Evolutionary conservation across 2,113 vertebrate species (phyloP).

Genomic region (Alethe diademata): DNA sequence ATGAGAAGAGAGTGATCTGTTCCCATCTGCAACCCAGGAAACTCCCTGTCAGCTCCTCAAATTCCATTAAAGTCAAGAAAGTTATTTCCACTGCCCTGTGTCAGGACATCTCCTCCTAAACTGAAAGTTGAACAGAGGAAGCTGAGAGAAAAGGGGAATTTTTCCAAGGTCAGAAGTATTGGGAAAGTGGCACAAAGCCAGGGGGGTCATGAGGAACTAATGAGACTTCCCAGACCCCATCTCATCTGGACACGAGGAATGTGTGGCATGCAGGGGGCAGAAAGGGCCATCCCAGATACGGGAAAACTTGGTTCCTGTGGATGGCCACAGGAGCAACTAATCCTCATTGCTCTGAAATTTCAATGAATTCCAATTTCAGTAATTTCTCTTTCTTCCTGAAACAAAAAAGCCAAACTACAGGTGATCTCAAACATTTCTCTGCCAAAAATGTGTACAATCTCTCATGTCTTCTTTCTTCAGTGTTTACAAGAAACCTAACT

Average conservation of each 20-base stretch:
- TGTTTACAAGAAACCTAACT: not conserved
- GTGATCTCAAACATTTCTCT: not conserved
- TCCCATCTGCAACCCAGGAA: not conserved
- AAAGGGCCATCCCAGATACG: not conserved
- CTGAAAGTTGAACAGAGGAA: not conserved
- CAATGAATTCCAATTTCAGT: not conserved
- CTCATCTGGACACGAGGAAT: constrained; percentile 18
- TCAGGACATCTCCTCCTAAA: not conserved
- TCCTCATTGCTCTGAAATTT: not conserved
- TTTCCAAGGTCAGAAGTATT: not conserved
- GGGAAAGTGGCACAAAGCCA: constrained; percentile 11
- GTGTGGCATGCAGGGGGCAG: not conserved
- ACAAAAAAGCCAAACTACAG: not conserved
- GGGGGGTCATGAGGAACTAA: not conserved
- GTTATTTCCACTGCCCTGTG: not conserved
- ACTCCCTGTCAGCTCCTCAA: not conserved
- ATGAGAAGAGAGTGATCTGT: not conserved
- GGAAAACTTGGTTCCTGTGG: not conserved
- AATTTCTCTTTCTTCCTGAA: not conserved
- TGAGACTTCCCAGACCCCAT: constrained; percentile 15
- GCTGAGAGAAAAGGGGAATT: not conserved
- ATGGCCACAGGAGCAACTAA: not conserved
- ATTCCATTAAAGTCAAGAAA: not conserved
- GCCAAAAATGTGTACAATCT: not conserved
- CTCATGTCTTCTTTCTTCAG: not conserved